Evolutionary conservation across 2,888 invertebrate species (phyloP).

Genomic region (Hirtodrosophila confusa): DNA sequence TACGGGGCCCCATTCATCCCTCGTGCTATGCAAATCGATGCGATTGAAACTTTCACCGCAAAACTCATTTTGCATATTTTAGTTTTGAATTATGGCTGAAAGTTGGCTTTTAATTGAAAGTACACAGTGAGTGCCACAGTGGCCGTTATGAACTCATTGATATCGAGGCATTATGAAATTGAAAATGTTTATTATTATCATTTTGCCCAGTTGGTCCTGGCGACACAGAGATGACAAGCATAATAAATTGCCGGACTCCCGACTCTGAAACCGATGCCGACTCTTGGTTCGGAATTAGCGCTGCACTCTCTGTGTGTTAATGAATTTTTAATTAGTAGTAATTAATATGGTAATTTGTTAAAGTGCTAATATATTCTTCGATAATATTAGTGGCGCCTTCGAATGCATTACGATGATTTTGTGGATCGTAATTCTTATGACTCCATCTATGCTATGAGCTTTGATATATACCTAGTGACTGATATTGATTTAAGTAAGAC

Average conservation of each 20-base stretch:
- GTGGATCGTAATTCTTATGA: background rate
- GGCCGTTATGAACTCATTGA: constrained; percentile 77
- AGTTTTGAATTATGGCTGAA: constrained; percentile 77
- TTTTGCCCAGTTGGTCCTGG: constrained; percentile 63
- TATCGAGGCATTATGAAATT: constrained; percentile 68
- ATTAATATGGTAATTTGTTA: constrained; percentile 82
- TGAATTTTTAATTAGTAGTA: constrained; percentile 81
- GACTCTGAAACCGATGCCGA: constrained; percentile 23
- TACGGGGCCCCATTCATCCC: constrained; percentile 4
- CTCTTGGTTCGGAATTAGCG: constrained; percentile 10
- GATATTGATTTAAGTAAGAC: no score
- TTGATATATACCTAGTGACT: no score
- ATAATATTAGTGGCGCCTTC: background rate
- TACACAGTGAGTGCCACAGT: constrained; percentile 57
- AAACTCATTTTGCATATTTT: constrained; percentile 72
- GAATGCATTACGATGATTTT: constrained; percentile 9
- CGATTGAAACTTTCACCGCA: constrained; percentile 65
- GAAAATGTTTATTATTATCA: constrained; percentile 78
- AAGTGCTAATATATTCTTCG: constrained; percentile 53
- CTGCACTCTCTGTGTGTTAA: constrained; percentile 58
- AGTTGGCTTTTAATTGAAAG: constrained; percentile 79
- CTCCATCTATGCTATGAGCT: no score
- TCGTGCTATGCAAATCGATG: constrained; percentile 58
- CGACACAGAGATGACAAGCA: constrained; percentile 76
- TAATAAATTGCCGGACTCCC: constrained; percentile 64